Evolutionary conservation across 2,113 vertebrate species (phyloP).

Genomic region (Syrrhaptes paradoxus): DNA sequence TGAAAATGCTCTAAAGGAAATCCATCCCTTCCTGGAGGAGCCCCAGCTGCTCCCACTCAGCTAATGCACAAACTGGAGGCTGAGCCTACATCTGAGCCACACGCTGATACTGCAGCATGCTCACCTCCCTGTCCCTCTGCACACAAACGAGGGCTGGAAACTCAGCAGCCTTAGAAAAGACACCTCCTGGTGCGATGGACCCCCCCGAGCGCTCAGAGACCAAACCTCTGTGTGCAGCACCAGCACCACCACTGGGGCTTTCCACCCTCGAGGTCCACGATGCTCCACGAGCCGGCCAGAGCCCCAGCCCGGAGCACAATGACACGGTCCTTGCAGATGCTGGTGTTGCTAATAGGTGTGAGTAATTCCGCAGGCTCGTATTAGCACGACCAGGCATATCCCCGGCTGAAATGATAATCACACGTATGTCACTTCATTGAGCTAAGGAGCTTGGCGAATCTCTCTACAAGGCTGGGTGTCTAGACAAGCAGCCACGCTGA

Average conservation of each 20-base stretch:
- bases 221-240: background rate
- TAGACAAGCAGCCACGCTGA: constrained; percentile 66
- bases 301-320: background rate
- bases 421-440: constrained; percentile 42
- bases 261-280: background rate
- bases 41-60: background rate
- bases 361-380: background rate
- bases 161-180: background rate
- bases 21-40: background rate
- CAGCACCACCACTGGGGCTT: background rate
- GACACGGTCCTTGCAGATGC: background rate
- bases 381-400: constrained; percentile 2
- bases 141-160: background rate
- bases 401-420: constrained; percentile 63
- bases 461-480: constrained; percentile 57
- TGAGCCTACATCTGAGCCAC: background rate
- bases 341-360: background rate
- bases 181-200: background rate
- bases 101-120: background rate
- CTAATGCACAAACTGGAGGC: background rate
- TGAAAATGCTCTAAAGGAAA: background rate
- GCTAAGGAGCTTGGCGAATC: constrained; percentile 49
- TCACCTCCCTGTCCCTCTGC: background rate
- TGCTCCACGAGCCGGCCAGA: fast-evolving
- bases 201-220: background rate